These are phyloP conservation scores for Mastomys natalensis DNA, from an alignment of 2,113 vertebrate genomes.

Conservation along the genomic window DNA sequence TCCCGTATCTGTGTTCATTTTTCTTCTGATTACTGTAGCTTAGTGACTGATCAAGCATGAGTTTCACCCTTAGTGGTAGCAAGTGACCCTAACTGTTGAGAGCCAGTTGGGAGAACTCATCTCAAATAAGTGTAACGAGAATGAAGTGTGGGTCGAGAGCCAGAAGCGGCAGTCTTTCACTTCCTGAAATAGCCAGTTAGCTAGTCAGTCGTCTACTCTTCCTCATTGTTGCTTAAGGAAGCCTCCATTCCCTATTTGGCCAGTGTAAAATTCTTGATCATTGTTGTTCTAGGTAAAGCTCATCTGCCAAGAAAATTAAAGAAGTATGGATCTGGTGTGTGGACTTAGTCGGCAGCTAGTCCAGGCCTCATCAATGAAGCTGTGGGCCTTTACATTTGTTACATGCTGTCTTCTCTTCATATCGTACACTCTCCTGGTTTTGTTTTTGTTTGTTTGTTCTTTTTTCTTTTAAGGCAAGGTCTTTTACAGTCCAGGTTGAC, in stretches of 20 bases:
- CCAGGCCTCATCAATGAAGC: neutral
- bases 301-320: neutral
- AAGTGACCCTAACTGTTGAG: neutral
- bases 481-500: neutral
- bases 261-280: neutral
- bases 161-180: too few relatives aligned
- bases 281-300: neutral
- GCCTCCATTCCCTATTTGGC: neutral
- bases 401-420: neutral
- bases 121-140: neutral
- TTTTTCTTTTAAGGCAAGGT: neutral
- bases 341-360: neutral
- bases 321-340: neutral
- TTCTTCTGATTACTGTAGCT: neutral
- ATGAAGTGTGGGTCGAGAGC: neutral
- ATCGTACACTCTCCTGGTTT: neutral
- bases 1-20: neutral
- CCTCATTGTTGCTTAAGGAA: neutral
- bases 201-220: too few relatives aligned
- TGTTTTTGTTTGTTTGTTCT: neutral
- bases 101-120: neutral
- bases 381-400: neutral
- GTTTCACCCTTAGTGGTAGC: neutral
- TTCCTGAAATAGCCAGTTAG: conserved; percentile 15
- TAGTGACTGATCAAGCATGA: neutral